Evolutionary conservation across 2,888 invertebrate genomes (phyloP), one percentile per base, ranked within the genome.

Genomic region (Gari tellinella): DNA sequence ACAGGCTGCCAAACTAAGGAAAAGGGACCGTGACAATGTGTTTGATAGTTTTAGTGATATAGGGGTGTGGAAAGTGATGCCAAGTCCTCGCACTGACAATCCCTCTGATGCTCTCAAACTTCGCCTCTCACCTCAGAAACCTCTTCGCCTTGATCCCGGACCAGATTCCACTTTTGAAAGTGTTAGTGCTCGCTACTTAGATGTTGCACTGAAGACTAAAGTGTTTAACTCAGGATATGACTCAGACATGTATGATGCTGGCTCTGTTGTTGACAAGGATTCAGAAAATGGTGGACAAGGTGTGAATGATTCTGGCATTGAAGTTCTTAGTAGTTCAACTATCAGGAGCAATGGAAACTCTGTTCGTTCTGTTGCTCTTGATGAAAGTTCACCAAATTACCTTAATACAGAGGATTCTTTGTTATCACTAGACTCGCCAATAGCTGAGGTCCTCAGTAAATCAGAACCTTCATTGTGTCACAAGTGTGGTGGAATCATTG

Each of bases 291-390:
- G 57, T 17, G 53, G 58, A 2, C 65, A 67, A 23, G 69, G 69
- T 64, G 74, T 78, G 5, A 73, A 78, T 74, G 78, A 78, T 62
- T 78, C 78, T 45, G 78, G 78, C 19, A 78, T 78, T 49, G 78
- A 78, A 62, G 73, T 78, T 23, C 55, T 78, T 2, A 78, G 78
- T 40, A 74, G 73, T 26, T 78, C 78, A 17, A 74, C 65, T 56
- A 78, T 74, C 57, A 48, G 78, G 56, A 78, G 78, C 60, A 78
- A 78, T 57, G 78, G 74, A 31, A 78, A 78, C 45, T 78, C 78
- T 19, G 78, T 78, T 10, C 48, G 73, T 14, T 78, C 78, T 14
- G 70, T 78, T 23, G 57, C 60, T 21, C 45, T 73, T 19, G 78
- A 78, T 56, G 78, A 78, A 25, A 78, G 69, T 45, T 78, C 78